These are phyloP conservation scores for Meliscaeva auricollis DNA, from an alignment of 2,888 invertebrate species.

Conservation along the genomic window DNA sequence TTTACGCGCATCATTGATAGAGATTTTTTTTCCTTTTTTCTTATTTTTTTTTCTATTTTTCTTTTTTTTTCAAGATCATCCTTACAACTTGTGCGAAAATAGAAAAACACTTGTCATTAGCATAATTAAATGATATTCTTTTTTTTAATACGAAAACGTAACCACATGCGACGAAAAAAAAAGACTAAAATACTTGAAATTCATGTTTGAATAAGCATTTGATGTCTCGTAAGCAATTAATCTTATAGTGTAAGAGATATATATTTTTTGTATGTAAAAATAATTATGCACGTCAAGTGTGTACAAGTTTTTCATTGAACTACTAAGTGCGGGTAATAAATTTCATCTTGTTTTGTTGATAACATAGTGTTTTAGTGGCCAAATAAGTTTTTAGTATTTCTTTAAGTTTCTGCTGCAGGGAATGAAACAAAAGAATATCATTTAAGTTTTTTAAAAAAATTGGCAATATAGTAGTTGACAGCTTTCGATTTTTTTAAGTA, in stretches of 20 bases:
- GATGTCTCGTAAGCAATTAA: not conserved
- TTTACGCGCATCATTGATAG: slow-evolving; percentile 52
- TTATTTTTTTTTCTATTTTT: slow-evolving; percentile 3
- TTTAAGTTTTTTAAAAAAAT: no score
- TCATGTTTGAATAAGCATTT: slow-evolving; percentile 3
- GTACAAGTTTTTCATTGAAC: slow-evolving; percentile 12
- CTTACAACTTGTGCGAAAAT: not conserved
- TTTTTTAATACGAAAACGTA: not conserved
- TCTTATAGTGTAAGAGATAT: not conserved
- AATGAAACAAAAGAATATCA: no score
- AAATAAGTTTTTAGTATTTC: not conserved
- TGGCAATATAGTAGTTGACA: no score
- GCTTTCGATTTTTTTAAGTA: no score
- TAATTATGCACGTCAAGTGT: slow-evolving; percentile 14
- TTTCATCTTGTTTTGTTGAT: slow-evolving; percentile 14
- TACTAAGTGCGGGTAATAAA: slow-evolving; percentile 8
- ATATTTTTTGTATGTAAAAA: not conserved
- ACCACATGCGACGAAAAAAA: not conserved
- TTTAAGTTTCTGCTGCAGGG: no score
- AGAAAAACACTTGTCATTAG: slow-evolving; percentile 1
- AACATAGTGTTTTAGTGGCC: not conserved
- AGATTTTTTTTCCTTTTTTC: slow-evolving; percentile 18
- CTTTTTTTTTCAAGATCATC: slow-evolving; percentile 8
- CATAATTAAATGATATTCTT: not conserved
- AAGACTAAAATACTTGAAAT: not conserved